Percentiles rank a stretch among this genome's conserved stretches.
Conservation (phyloP, 2,797 vertebrate species). For the Anguilla megastoma region DNA sequence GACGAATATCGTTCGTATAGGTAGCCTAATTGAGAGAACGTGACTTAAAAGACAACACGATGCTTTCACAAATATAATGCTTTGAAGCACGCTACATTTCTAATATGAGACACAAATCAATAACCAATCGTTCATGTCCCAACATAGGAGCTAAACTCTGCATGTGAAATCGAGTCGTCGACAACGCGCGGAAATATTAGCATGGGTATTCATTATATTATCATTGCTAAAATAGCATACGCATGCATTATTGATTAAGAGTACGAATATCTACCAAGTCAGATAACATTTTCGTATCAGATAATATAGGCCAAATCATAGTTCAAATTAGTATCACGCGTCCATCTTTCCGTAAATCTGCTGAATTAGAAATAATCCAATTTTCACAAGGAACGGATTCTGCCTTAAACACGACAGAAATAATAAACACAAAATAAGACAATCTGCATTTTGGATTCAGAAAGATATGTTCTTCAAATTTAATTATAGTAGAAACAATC, state of each 20-base stretch:
- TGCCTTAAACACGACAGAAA: neutral
- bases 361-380: neutral
- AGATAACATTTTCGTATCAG: neutral
- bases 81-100: neutral
- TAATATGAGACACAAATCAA: neutral
- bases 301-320: neutral
- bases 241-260: neutral
- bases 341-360: neutral
- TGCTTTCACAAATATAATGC: neutral
- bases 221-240: neutral
- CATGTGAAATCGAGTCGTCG: neutral
- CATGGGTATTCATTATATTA: neutral
- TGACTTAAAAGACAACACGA: neutral
- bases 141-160: neutral
- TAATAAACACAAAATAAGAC: neutral
- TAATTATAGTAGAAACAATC: conserved; percentile 26
- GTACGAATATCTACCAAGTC: neutral
- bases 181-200: neutral
- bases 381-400: neutral
- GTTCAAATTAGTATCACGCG: neutral
- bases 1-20: neutral
- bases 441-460: conserved; percentile 23
- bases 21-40: neutral
- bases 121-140: neutral
- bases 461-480: conserved; percentile 13